phyloP scores from a whole-genome alignment of 1,140 invertebrate genomes.

The Atta texana region DNA sequence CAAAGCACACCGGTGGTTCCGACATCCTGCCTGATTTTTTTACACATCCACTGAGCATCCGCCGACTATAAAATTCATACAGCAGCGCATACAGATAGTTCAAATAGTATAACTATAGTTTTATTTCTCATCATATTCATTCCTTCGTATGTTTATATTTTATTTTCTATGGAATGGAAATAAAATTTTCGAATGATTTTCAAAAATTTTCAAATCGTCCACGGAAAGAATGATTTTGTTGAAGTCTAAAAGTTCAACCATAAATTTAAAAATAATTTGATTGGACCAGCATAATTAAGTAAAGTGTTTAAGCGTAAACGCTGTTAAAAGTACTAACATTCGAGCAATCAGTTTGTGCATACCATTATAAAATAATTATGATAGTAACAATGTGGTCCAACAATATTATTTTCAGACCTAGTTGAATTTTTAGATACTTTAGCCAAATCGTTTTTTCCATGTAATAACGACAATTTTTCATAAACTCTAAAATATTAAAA shows the following conservation, averaged over 20 bases:
- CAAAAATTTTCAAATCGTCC: neutral
- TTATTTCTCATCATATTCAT: constrained; percentile 44
- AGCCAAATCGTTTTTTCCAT: too few relatives aligned
- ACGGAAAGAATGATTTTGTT: too few relatives aligned
- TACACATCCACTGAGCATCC: constrained; percentile 35
- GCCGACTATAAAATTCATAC: constrained; percentile 50
- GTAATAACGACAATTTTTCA: neutral
- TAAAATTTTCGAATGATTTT: constrained; percentile 13
- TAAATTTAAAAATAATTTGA: too few relatives aligned
- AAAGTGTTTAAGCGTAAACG: too few relatives aligned
- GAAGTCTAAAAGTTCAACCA: too few relatives aligned
- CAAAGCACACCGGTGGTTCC: constrained; percentile 46
- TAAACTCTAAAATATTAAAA: neutral
- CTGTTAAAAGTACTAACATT: neutral
- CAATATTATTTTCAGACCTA: too few relatives aligned
- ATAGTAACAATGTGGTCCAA: too few relatives aligned
- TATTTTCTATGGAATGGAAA: neutral
- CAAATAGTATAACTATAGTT: neutral
- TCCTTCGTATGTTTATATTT: constrained; percentile 10
- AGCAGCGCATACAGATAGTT: neutral
- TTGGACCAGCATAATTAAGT: too few relatives aligned
- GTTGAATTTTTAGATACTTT: too few relatives aligned
- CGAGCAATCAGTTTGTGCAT: neutral
- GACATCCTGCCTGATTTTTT: constrained; percentile 55
- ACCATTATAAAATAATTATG: too few relatives aligned